These are phyloP conservation scores for Orussus abietinus DNA, from an alignment of 1,140 invertebrate genomes.

Conservation along the genomic window DNA sequence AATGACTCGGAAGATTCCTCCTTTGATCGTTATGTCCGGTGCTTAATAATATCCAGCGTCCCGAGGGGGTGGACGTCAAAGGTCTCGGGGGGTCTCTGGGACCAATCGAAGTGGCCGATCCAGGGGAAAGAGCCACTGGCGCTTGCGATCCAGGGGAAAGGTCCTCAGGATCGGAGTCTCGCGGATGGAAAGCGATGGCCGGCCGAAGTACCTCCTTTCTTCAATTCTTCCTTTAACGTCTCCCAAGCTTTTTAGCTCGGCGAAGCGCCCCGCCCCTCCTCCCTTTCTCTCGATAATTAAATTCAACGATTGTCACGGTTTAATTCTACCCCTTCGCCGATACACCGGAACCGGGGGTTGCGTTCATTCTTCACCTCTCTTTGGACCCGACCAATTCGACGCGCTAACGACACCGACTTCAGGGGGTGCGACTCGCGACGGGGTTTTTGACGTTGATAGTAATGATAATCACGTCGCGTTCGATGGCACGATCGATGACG, in stretches of 20 bases:
- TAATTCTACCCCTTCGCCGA: conserved; percentile 12
- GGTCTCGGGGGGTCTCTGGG: not conserved
- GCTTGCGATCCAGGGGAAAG: too few relatives aligned
- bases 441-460: too few relatives aligned
- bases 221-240: conserved; percentile 40
- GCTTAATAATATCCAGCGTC: conserved; percentile 7
- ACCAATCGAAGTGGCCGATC: too few relatives aligned
- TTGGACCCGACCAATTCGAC: not conserved
- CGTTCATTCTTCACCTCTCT: not conserved
- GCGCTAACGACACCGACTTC: not conserved
- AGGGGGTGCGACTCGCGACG: too few relatives aligned
- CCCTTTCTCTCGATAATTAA: conserved; percentile 18
- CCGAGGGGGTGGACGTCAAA: conserved; percentile 1
- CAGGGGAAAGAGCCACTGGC: too few relatives aligned
- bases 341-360: not conserved
- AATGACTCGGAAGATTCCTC: conserved; percentile 15
- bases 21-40: conserved; percentile 8
- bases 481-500: too few relatives aligned
- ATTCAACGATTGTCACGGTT: conserved; percentile 17
- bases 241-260: conserved; percentile 48
- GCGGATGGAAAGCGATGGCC: too few relatives aligned
- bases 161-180: too few relatives aligned
- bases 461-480: too few relatives aligned
- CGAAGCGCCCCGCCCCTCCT: conserved; percentile 32
- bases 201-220: too few relatives aligned